phyloP scores from a whole-genome alignment of 2,113 vertebrate genomes.

The Bos taurus region ARS-UCD2.0 NC_037346.1:15013001-15013500 shows the following conservation, averaged over 20 bases:
- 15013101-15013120: neutral
- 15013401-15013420: neutral
- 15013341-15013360: neutral
- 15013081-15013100: neutral
- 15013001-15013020: neutral
- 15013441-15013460: slow-evolving; percentile 5
- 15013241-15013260: neutral
- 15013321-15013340: neutral
- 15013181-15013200: neutral
- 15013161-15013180: neutral
- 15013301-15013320: neutral
- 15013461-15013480: neutral
- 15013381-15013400: neutral
- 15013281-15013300: neutral
- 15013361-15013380: neutral
- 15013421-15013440: neutral
- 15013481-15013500: neutral
- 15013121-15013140: neutral
- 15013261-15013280: neutral
- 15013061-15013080: neutral
- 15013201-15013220: neutral
- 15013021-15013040: neutral
- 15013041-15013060: neutral
- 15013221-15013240: neutral
- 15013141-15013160: neutral